Evolutionary conservation across 2,888 invertebrate genomes (phyloP).

Genomic region (Lithophane socia): DNA sequence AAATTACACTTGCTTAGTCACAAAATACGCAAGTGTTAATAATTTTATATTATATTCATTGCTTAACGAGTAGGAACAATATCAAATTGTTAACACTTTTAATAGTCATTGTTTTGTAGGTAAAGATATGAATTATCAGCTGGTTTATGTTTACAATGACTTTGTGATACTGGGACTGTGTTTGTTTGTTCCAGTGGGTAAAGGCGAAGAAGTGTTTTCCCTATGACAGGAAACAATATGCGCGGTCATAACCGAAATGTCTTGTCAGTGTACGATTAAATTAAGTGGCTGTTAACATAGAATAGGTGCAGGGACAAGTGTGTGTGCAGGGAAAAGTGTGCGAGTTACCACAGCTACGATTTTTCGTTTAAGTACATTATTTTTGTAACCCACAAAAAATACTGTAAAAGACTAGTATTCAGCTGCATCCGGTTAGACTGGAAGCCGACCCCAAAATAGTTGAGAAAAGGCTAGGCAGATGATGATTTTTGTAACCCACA

Average conservation of each 20-base stretch:
- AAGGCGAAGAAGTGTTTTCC: background rate
- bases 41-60: background rate
- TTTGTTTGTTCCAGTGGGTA: background rate
- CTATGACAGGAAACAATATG: slow-evolving; percentile 20
- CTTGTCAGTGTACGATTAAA: background rate
- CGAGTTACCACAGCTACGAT: background rate
- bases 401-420: too few species aligned
- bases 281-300: slow-evolving; percentile 2
- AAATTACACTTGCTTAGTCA: background rate
- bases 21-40: background rate
- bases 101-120: slow-evolving; percentile 11
- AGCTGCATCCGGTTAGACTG: too few species aligned
- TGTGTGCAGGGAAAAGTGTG: background rate
- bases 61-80: background rate
- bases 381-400: slow-evolving; percentile 19
- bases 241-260: background rate
- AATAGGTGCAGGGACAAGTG: background rate
- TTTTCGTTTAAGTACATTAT: background rate
- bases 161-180: slow-evolving; percentile 11
- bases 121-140: slow-evolving; percentile 15
- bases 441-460: too few species aligned
- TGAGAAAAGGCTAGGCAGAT: too few species aligned
- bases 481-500: slow-evolving; percentile 19
- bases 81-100: slow-evolving; percentile 11
- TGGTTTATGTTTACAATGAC: slow-evolving; percentile 7